A percentile compares a stretch with the other conserved stretches of the same genome.
Conservation (phyloP, 92 coral and sea anemone genomes). For the Diadumene lineata region DNA sequence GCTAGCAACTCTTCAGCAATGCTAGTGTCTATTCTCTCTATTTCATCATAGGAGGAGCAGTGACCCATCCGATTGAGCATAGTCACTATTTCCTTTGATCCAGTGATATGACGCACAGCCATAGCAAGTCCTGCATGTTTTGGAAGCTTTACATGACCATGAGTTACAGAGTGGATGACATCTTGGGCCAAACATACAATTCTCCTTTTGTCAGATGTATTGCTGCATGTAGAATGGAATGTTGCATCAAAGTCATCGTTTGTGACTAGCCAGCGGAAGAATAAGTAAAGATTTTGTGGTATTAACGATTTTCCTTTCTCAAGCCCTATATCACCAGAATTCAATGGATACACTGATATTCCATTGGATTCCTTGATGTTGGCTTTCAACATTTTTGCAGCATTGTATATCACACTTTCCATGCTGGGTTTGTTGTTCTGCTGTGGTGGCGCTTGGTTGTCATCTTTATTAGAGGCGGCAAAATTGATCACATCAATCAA, state of each 20-base stretch:
- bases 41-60: constrained; percentile 39
- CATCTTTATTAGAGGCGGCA: neutral
- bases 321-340: constrained; percentile 22
- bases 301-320: constrained; percentile 25
- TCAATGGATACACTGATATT: constrained; percentile 29
- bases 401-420: constrained; percentile 19
- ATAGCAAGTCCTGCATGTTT: constrained; percentile 42
- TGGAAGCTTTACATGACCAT: constrained; percentile 38
- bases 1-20: constrained; percentile 15
- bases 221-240: constrained; percentile 30
- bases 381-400: constrained; percentile 36
- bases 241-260: constrained; percentile 24
- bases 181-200: constrained; percentile 31
- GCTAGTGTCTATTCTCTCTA: constrained; percentile 21
- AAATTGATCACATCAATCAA: neutral
- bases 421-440: constrained; percentile 3
- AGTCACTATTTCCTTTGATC: constrained; percentile 40
- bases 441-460: neutral
- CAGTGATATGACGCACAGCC: constrained; percentile 41
- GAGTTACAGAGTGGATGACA: constrained; percentile 16
- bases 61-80: constrained; percentile 40
- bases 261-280: constrained; percentile 44
- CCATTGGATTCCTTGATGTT: constrained; percentile 39
- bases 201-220: constrained; percentile 28
- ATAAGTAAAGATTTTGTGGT: constrained; percentile 33